Base-by-base conservation (phyloP, 1,140 invertebrate species). In the Plutomurus gul region DNA sequence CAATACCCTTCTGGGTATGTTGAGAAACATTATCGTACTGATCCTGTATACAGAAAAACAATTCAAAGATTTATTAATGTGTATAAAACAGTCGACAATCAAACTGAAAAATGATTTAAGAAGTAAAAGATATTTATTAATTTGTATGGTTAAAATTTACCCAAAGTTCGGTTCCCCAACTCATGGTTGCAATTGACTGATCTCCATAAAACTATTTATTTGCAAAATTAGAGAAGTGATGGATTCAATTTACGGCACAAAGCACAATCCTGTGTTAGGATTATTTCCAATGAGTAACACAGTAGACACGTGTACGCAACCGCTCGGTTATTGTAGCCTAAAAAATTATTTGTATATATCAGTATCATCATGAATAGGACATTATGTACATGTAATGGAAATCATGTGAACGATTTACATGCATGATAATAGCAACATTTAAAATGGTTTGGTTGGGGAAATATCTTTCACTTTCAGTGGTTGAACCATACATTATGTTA, bases 1-100 rank as follows among this genome's bases (percentile, higher is more conserved):
- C 97, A 85, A 99, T 97, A 85, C 97, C 97, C 89, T 96, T 97
- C 86, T 96, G 93, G 84, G 97, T 98, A 88, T 99, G 96, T 83
- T 91, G 88, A 84, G 95, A 93, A 87, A 99, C 91, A 90, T 95
- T 96, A 85, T 98, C 96, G 90, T 96, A 98, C 89, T 99, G 96
- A 90, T 99, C 97, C 97, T 99, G 91, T 36, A 80, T 47, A 22
- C 25, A 56, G 3, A 3, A 16, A 43, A 43, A n/a, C 40, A 43
- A 43, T 43, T 8, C n/a, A 43, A 13, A 72, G 11, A 72, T n/a
- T 72, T 39, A 13, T 16, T 39, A 13, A 72, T 72, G 70, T 77
- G 18, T 10, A 36, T 51, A n/a, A 43, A 43, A 43, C n/a, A n/a
- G n/a, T n/a, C n/a, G n/a, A n/a, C 39, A 43, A 3, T 43, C 10